Base-by-base conservation (phyloP, 2,888 invertebrate genomes). In the Vesta saturnalis region DNA sequence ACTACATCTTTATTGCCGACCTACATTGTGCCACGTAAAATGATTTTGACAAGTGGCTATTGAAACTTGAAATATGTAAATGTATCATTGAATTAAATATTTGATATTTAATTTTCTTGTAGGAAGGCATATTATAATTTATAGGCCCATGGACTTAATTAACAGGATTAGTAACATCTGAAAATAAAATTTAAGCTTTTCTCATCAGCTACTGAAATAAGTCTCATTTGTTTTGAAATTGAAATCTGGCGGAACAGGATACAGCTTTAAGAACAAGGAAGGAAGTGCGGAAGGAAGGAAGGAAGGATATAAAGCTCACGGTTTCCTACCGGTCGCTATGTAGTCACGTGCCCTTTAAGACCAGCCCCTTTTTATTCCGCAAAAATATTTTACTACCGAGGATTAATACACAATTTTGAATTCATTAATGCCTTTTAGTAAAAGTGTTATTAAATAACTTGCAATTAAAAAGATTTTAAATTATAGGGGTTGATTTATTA, bases 251-350 rank as follows among this genome's bases (percentile, higher is more conserved):
- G 43, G 60, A 69, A 69, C 66, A 66, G 70, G 70, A 70, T 70
- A 58, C 63, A 70, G 56, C 46, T 63, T 56, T 70, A 70, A 70
- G 67, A 67, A 64, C 64, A 67, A 64, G 60, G 68, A 71, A 70
- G 71, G 69, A n/a, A n/a, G n/a, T n/a, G n/a, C n/a, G n/a, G n/a
- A 68, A 67, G 79, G 79, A 79, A 82, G 81, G 81, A 81, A 81
- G 81, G 80, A 80, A 79, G 79, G 78, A 78, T 77, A 75, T 73
- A 75, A 30, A 73, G 75, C 76, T 69, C 73, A 76, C 76, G 74
- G 80, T 64, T 73, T 74, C 74, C 71, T 70, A 69, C 72, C 71
- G 70, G 67, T 67, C 67, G 55, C 64, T 43, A 16, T 30, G 18
- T 12, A 49, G 63, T 70, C 70, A 66, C 66, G 70, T 64, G 60